Evolutionary conservation across 2,113 vertebrate genomes (phyloP).

Genomic region (Pedionomus torquatus): DNA sequence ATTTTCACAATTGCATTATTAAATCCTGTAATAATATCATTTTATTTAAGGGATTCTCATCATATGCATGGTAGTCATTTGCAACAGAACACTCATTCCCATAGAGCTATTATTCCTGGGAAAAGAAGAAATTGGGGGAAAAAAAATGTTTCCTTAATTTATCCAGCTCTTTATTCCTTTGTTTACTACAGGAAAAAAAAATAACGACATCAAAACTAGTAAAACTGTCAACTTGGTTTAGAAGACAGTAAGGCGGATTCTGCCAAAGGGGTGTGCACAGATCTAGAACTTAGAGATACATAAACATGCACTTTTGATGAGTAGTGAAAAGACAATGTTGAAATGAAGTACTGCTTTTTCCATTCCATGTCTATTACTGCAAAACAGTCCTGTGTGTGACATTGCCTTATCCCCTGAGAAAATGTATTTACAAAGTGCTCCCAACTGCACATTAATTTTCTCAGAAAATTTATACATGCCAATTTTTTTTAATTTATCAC

Average conservation of each 20-base stretch:
- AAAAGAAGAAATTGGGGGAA: neutral
- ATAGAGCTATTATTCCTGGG: neutral
- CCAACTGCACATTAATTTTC: neutral
- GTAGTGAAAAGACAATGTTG: neutral
- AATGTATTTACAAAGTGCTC: neutral
- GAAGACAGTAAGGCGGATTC: neutral
- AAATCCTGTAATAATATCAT: neutral
- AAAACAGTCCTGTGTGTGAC: neutral
- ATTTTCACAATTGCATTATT: neutral
- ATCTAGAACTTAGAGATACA: neutral
- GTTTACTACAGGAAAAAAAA: neutral
- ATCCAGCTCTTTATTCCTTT: neutral
- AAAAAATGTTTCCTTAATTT: neutral
- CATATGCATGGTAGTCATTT: neutral
- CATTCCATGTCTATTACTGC: neutral
- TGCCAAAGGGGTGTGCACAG: neutral
- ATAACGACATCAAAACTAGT: neutral
- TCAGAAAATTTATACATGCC: neutral
- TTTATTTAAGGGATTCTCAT: slow-evolving; percentile 40
- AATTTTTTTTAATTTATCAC: neutral
- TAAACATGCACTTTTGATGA: neutral
- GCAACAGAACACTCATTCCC: neutral
- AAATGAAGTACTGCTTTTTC: neutral
- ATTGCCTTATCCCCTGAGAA: neutral
- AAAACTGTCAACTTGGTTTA: neutral